Base-by-base conservation (phyloP, 2,888 invertebrate species). In the Nemapogon koenigi region DNA sequence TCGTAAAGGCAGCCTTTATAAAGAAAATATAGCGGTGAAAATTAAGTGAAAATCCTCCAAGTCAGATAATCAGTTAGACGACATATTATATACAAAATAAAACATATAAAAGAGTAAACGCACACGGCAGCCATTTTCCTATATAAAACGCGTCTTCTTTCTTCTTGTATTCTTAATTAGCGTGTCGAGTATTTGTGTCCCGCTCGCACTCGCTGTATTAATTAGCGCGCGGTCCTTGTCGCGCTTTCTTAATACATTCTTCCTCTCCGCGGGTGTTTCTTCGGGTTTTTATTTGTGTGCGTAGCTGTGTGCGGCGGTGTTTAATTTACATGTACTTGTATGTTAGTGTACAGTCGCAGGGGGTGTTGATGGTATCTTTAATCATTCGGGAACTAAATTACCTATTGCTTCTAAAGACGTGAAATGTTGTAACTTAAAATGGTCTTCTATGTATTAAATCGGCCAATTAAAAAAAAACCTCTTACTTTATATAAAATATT, bases 111-210 rank as follows among this genome's bases (percentile, higher is more conserved):
- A 8, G 31, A 41, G 32, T 62, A 62, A 51, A 66, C 57, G 58
- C 49, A 56, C 59, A 56, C 62, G 51, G 49, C n/a, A 52, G 57
- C 55, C 63, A 66, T 65, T 65, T 76, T 73, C 75, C 78, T 70
- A 75, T 66, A 71, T 76, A 73, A 70, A 71, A 75, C 65, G 67
- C 68, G 81, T 71, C 71, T 40, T 40, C 63, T 83, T 83, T 83
- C 84, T 84, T 84, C 84, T 79, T 71, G 83, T 81, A 83, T 84
- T 84, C 84, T 84, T 84, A 84, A 84, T 84, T 84, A 84, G 84
- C 83, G 82, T 81, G 76, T 65, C 71, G 69, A 57, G 44, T 62
- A 43, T 45, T 38, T 26, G 58, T 44, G 57, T 78, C 81, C 57
- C 66, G 62, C 61, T 81, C 73, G 47, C 59, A 49, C 76, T 30